Evolutionary conservation across 2,797 vertebrate genomes (phyloP).

Genomic region (Hypotaenidia okinawae): DNA sequence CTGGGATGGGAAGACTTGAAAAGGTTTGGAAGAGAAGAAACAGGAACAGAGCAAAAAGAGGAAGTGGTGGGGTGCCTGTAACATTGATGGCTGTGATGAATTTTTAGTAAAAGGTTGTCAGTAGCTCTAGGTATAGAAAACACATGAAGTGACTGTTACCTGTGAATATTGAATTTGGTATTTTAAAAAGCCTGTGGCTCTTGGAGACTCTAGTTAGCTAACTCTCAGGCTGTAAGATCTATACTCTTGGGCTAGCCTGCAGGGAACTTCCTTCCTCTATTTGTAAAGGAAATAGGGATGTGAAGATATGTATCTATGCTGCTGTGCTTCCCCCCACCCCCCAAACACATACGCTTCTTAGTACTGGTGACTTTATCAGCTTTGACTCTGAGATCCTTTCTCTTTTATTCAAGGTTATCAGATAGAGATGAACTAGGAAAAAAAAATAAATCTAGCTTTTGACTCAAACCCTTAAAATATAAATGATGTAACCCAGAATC

Average conservation of each 20-base stretch:
- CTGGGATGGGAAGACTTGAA: background rate
- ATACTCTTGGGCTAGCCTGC: conserved; percentile 9
- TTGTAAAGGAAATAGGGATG: conserved; percentile 53
- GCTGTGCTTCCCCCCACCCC: background rate
- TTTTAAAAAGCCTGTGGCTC: background rate
- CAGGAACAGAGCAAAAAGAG: background rate
- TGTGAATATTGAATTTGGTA: background rate
- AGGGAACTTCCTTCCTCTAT: conserved; percentile 45
- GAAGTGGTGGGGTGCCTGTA: background rate
- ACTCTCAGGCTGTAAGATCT: background rate
- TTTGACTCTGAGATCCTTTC: background rate
- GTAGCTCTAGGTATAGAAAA: background rate
- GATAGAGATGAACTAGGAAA: background rate
- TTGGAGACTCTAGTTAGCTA: background rate
- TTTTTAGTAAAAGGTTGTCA: background rate
- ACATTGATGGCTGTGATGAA: background rate
- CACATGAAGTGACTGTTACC: background rate
- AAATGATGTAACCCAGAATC: conserved; percentile 12
- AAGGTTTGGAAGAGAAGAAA: background rate
- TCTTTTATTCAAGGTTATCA: conserved; percentile 6
- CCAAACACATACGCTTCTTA: background rate
- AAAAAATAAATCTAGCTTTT: conserved; percentile 31
- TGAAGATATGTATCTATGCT: conserved; percentile 46
- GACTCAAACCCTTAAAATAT: conserved; percentile 10
- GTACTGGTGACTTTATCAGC: conserved; percentile 47